Base-by-base conservation (phyloP, 2,113 vertebrate genomes). In the Sterna hirundo region DNA sequence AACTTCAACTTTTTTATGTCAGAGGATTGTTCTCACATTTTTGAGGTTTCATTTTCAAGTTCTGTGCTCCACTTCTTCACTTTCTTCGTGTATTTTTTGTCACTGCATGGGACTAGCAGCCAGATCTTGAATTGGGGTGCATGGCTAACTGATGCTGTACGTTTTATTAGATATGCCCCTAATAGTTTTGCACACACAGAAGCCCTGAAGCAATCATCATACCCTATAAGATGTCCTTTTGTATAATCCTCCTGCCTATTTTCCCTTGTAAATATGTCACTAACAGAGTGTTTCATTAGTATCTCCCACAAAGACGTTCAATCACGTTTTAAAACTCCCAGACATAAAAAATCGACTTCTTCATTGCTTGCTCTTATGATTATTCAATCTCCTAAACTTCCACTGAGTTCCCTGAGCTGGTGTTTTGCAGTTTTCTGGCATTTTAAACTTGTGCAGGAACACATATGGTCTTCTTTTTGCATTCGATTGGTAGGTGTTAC, bases 41-140 rank as follows among this genome's bases (percentile, higher is more conserved):
- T 66, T 66, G 82, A 80, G 32, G 51, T 66, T 91, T 94, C 70
- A 94, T 97, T 96, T 95, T 83, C 83, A 91, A 85, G 80, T 78
- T 84, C 49, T 34, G 1, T 70, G 21, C 17, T 85, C 20, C 26
- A 58, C 12, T 83, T 93, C 82, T 91, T 85, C 61, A 85, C 38
- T 90, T 76, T 77, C 58, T 74, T 84, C 6, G 2, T 40, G 13
- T 46, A 36, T 47, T 90, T 1, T 61, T 94, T 91, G 32, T n/a
- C 19, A 44, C 22, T 60, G 44, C 27, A 29, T 55, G n/a, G 17
- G n/a, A 51, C 3, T 72, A 34, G 29, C 32, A 83, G 4, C 5
- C 26, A 62, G 9, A 11, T 42, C 51, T 51, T 83, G 34, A 57
- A 34, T 16, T 30, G 34, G 21, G 22, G 27, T 88, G 14, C 8